phyloP scores from a whole-genome alignment of 2,797 vertebrate genomes.

The Gymnothorax reevesii region DNA sequence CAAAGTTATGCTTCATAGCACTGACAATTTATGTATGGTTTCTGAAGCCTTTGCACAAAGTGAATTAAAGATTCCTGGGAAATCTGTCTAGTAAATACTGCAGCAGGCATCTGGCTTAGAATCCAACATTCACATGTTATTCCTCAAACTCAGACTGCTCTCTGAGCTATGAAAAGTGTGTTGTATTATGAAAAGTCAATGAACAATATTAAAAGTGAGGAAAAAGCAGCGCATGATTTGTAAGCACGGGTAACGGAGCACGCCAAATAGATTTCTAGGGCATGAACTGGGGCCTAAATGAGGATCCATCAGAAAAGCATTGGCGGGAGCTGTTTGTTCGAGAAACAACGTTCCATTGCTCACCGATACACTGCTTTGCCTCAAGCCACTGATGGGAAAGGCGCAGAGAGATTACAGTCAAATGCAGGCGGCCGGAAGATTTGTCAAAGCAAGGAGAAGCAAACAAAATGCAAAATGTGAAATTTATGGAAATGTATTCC shows the following conservation, averaged over 20 bases:
- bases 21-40: not conserved
- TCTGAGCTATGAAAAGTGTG: not conserved
- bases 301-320: not conserved
- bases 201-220: not conserved
- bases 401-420: slow-evolving; percentile 8
- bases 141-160: not conserved
- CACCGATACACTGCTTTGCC: slow-evolving; percentile 1
- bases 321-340: not conserved
- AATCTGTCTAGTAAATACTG: not conserved
- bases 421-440: slow-evolving; percentile 7
- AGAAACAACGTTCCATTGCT: not conserved
- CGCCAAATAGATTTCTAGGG: not conserved
- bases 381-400: not conserved
- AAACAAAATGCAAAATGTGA: slow-evolving; percentile 11
- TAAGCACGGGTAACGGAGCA: not conserved
- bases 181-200: not conserved
- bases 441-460: not conserved
- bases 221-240: not conserved
- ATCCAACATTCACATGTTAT: not conserved
- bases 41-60: not conserved
- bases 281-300: not conserved
- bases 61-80: not conserved
- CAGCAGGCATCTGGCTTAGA: not conserved
- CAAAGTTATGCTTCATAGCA: not conserved
- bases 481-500: slow-evolving; percentile 21